Evolutionary conservation across 2,797 vertebrate species (phyloP), one percentile per base, ranked within the genome.

Genomic region (Anguilla anguilla): DNA sequence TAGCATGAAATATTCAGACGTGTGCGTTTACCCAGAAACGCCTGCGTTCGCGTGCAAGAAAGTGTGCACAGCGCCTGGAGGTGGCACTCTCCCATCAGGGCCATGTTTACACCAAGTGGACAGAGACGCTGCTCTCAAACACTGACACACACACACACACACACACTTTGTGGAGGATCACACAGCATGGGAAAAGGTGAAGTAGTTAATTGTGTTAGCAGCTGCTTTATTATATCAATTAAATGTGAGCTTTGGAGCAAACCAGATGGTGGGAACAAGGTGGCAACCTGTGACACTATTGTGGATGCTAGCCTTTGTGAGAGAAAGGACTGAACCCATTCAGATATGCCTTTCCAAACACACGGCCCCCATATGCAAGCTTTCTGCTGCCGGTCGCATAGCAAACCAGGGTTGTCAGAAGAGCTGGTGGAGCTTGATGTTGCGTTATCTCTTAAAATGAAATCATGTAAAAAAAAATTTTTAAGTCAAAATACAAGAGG

Each of bases 1-100:
- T 91, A 90, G 85, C 87, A 90, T 91, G 84, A 92, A 92, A 91
- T 91, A 93, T 92, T 91, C 85, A 92, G 88, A 86, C 67, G 39
- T 83, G 64, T 64, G 85, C 85, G 59, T 53, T 64, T 64, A 7
- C 79, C 85, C 49, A 39, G 85, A 55, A 3, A 74, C 31, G 74
- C 69, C 7, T 25, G 84, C 77, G 84, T 79, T 61, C 69, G 43
- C 17, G 59, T 6, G 3, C 25, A 6, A 53, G 51, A 1, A 10
- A 57, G 53, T 35, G 53, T 19, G 3, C 4, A 11, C 72, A 31
- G 69, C 10, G 10, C 69, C 46, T 61, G 57, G 39, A 83, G 89
- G 84, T 83, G 64, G 11, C 57, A 83, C 87, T 69, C 61, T 88
- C 6, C 84, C 86, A 87, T 89, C 88, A 89, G 51, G 81, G 84